These are phyloP conservation scores for Peribatodes rhomboidaria DNA, from an alignment of 2,888 invertebrate genomes.

Conservation along the genomic window DNA sequence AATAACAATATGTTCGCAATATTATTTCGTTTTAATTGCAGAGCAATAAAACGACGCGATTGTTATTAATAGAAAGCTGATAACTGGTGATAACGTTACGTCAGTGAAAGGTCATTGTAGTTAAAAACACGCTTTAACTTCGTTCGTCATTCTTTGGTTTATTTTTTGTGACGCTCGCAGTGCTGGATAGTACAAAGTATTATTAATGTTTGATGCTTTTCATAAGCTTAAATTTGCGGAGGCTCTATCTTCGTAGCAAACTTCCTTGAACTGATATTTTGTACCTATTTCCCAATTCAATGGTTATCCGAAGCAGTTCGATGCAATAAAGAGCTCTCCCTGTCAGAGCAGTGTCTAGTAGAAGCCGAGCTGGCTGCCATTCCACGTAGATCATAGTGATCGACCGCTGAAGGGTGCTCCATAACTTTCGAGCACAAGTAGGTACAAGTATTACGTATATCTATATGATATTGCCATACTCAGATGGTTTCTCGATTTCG, in stretches of 20 bases:
- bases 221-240: too few species aligned
- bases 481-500: background rate
- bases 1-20: slow-evolving; percentile 31
- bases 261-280: background rate
- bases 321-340: slow-evolving; percentile 21
- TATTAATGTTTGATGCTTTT: too few species aligned
- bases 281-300: background rate
- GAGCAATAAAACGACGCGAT: slow-evolving; percentile 33
- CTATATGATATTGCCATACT: background rate
- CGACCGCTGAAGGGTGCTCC: slow-evolving; percentile 6
- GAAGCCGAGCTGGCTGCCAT: slow-evolving; percentile 1
- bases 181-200: background rate
- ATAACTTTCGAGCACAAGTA: background rate
- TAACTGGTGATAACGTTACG: slow-evolving; percentile 39
- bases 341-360: slow-evolving; percentile 10
- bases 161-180: slow-evolving; percentile 9
- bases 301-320: background rate
- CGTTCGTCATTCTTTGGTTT: slow-evolving; percentile 27
- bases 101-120: slow-evolving; percentile 40
- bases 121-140: slow-evolving; percentile 30
- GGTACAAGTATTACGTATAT: too few species aligned
- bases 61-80: slow-evolving; percentile 40
- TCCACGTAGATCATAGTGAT: slow-evolving; percentile 25
- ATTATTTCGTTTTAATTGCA: slow-evolving; percentile 35
- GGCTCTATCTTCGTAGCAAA: background rate